These are phyloP conservation scores for Drosophila sordidula DNA, from an alignment of 2,888 invertebrate species.

Conservation along the genomic window DNA sequence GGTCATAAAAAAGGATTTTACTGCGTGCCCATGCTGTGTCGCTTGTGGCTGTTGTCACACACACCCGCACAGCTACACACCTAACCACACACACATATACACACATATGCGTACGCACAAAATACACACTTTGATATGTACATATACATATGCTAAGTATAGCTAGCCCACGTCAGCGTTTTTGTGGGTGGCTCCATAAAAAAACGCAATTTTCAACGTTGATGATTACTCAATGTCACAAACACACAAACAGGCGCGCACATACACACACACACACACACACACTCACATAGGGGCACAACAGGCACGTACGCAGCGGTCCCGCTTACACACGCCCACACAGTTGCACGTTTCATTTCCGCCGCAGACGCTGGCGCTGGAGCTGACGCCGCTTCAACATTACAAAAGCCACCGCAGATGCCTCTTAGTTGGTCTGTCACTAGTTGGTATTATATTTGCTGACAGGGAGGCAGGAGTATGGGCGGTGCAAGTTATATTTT, in stretches of 20 bases:
- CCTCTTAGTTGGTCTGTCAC: conserved; percentile 62
- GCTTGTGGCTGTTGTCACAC: conserved; percentile 61
- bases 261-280: conserved; percentile 14
- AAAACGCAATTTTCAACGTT: conserved; percentile 80
- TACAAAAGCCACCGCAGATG: conserved; percentile 50
- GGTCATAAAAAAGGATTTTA: conserved; percentile 79
- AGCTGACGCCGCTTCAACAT: conserved; percentile 51
- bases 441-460: conserved; percentile 45
- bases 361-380: conserved; percentile 66
- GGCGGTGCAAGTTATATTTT: conserved; percentile 4
- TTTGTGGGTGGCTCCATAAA: conserved; percentile 67
- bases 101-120: conserved; percentile 1
- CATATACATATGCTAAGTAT: conserved; percentile 56
- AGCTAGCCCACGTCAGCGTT: conserved; percentile 70
- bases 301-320: conserved; percentile 25
- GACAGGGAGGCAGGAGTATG: conserved; percentile 27
- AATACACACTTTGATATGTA: conserved; percentile 28
- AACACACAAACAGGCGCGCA: conserved; percentile 55
- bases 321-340: conserved; percentile 12
- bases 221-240: conserved; percentile 80
- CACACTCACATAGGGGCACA: conserved; percentile 12
- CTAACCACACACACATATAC: not conserved
- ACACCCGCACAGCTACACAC: conserved; percentile 37
- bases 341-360: conserved; percentile 72
- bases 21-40: conserved; percentile 73